phyloP scores from a whole-genome alignment of 2,888 invertebrate genomes.

The Ischnura elegans region DNA sequence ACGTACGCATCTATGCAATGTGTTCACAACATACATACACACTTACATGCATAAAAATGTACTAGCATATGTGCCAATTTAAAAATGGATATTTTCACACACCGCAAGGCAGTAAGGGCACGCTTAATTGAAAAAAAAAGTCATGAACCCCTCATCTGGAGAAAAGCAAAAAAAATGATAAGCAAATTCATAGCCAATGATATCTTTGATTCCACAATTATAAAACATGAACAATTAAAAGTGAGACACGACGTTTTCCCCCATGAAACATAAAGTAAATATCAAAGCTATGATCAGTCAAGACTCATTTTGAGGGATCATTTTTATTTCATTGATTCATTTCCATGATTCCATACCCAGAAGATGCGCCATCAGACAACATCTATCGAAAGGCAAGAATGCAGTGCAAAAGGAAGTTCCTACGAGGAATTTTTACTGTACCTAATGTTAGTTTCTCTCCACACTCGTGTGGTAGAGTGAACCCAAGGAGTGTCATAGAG shows the following conservation, averaged over 20 bases:
- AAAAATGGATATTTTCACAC: background rate
- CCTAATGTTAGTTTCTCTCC: conserved; percentile 84
- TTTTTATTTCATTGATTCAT: background rate
- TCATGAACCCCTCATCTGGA: background rate
- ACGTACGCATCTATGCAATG: background rate
- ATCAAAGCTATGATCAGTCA: background rate
- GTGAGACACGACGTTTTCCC: background rate
- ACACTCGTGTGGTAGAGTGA: conserved; percentile 82
- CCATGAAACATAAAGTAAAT: background rate
- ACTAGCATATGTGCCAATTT: background rate
- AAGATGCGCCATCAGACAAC: conserved; percentile 12
- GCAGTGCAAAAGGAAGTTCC: conserved; percentile 72
- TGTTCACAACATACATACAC: background rate
- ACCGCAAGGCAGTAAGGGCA: background rate
- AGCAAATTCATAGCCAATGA: background rate
- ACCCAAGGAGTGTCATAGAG: conserved; percentile 82
- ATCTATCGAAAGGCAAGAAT: conserved; percentile 54
- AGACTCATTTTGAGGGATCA: background rate
- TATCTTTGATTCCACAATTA: background rate
- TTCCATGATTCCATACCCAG: conserved; percentile 30
- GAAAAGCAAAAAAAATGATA: background rate
- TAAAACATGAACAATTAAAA: background rate
- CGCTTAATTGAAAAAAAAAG: background rate
- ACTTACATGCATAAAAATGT: conserved; percentile 31
- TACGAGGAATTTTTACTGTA: conserved; percentile 75